These are phyloP conservation scores for Eulacestoma nigropectus DNA, from an alignment of 2,113 vertebrate genomes.

Conservation along the genomic window DNA sequence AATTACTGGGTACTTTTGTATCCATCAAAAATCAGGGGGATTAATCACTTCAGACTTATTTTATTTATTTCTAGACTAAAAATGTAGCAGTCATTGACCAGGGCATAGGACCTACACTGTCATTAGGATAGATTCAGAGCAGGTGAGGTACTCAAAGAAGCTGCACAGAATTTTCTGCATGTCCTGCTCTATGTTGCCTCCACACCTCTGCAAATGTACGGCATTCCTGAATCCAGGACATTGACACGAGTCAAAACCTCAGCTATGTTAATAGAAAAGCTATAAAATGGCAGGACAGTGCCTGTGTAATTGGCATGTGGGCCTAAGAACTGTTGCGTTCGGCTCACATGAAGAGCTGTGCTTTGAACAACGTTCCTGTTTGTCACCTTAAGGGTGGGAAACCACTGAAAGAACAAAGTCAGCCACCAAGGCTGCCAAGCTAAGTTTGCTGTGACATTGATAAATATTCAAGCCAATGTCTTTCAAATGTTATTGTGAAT, in stretches of 20 bases:
- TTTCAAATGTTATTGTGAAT: conserved; percentile 77
- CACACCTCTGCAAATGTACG: not conserved
- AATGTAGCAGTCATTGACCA: not conserved
- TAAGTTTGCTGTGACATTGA: conserved; percentile 52
- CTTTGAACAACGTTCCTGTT: conserved; percentile 60
- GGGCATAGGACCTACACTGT: not conserved
- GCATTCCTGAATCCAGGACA: not conserved
- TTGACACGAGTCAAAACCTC: not conserved
- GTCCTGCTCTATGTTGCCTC: not conserved
- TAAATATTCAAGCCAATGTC: conserved; percentile 72
- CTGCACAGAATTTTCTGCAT: not conserved
- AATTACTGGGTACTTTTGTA: not conserved
- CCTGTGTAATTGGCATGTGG: not conserved
- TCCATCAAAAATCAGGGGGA: not conserved
- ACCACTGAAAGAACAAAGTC: conserved; percentile 54
- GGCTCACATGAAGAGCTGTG: not conserved
- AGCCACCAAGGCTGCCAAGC: conserved; percentile 61
- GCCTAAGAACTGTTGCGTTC: not conserved
- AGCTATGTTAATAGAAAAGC: not conserved
- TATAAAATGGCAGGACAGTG: not conserved
- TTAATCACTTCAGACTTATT: conserved; percentile 25
- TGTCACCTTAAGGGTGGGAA: conserved; percentile 67
- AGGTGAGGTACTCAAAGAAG: not conserved
- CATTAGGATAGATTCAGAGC: not conserved
- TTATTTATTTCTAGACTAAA: not conserved